Percentiles rank a stretch among this genome's conserved stretches.
Conservation (phyloP, 2,888 invertebrate genomes). For the Exocentrus adspersus region DNA sequence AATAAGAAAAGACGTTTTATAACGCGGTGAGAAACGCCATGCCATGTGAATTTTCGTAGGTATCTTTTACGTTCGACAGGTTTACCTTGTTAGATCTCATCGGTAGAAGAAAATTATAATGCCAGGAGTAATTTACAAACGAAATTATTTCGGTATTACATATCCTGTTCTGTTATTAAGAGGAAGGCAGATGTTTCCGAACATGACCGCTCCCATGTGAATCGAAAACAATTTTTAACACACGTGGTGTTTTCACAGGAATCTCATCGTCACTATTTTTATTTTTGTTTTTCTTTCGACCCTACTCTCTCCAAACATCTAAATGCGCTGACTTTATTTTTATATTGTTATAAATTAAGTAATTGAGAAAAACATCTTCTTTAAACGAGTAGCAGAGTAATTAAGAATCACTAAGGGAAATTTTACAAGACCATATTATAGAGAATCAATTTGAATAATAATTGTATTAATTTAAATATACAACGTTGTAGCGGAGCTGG, state of each 20-base stretch:
- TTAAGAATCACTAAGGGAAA: conserved; percentile 12
- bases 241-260: conserved; percentile 25
- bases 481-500: conserved; percentile 33
- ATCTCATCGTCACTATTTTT: conserved; percentile 13
- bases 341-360: conserved; percentile 2
- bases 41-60: too few relatives aligned
- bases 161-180: conserved; percentile 26
- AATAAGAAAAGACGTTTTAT: too few relatives aligned
- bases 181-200: conserved; percentile 30
- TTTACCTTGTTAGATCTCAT: too few relatives aligned
- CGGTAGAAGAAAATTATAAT: conserved; percentile 1
- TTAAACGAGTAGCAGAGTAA: background rate
- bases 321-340: conserved; percentile 5
- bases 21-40: too few relatives aligned
- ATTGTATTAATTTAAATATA: conserved; percentile 51
- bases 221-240: conserved; percentile 21
- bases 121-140: conserved; percentile 9
- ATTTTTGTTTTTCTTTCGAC: conserved; percentile 2
- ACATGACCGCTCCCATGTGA: conserved; percentile 29
- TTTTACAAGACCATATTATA: conserved; percentile 20
- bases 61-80: too few relatives aligned
- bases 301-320: background rate
- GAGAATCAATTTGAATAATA: conserved; percentile 53
- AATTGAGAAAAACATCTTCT: background rate
- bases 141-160: conserved; percentile 14